These are phyloP conservation scores for Dendrocincla tyrannina DNA, from an alignment of 2,797 vertebrate genomes.

Conservation along the genomic window DNA sequence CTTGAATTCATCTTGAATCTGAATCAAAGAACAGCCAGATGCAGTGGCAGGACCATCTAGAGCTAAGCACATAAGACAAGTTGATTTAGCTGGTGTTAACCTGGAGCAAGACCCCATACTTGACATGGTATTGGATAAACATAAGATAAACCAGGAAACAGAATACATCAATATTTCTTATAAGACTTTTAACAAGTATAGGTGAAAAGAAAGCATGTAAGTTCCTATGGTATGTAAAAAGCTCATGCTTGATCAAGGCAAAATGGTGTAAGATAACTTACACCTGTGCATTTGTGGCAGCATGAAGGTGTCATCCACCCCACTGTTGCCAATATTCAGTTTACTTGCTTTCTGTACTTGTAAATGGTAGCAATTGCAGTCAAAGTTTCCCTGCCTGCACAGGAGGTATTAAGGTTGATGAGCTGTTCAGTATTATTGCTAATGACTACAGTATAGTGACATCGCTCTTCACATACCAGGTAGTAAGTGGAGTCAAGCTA, in stretches of 20 bases:
- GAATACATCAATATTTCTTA: not conserved
- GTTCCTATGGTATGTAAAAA: not conserved
- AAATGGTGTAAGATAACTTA: not conserved
- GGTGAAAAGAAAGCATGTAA: not conserved
- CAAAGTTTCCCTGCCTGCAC: not conserved
- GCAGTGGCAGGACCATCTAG: not conserved
- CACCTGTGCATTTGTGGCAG: not conserved
- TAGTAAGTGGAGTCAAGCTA: not conserved
- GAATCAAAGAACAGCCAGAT: not conserved
- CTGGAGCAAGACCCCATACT: not conserved
- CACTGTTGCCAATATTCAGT: not conserved
- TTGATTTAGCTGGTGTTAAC: not conserved
- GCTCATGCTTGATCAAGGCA: not conserved
- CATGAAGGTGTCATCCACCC: not conserved
- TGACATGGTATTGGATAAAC: not conserved
- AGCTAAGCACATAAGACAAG: not conserved
- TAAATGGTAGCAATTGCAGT: not conserved
- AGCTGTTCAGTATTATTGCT: constrained; percentile 16
- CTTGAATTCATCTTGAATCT: not conserved
- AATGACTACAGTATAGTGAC: constrained; percentile 1
- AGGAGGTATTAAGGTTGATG: not conserved
- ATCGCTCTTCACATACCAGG: constrained; percentile 8
- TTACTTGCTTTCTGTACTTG: not conserved
- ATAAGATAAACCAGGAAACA: not conserved
- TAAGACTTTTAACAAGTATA: not conserved